Evolutionary conservation across 2,888 invertebrate genomes (phyloP), one percentile per base, ranked within the genome.

Genomic region (Heliconius hortense): DNA sequence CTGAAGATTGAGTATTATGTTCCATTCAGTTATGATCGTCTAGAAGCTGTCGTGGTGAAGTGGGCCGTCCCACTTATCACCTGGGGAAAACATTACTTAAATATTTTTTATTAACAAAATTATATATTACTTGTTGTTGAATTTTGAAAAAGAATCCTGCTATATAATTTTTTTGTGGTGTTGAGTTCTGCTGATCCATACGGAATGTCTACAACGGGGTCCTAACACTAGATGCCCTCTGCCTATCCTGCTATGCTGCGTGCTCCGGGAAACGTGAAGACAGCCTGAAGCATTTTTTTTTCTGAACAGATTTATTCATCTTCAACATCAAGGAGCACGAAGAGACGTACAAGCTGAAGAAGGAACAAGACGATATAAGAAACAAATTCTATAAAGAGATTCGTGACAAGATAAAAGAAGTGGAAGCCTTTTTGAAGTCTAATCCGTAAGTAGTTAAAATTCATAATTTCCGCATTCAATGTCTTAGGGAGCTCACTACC

Each of bases 241-340:
- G 15, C 43, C 15, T 10, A 10, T 56, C n/a, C 56, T 10, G 56
- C 56, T 56, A 11, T 31, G 8, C 1, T 31, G 31, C 31, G 31
- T 31, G 31, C 31, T 8, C 1, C 8, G 31, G 8, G 8, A 31
- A 31, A 31, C 8, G 31, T 31, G 8, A 31, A 31, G 31, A 31
- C 31, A 31, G 1, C 31, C 8, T 31, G 8, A 31, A 31, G 31
- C 31, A 31, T 0, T 56, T 56, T 53, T 26, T 35, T 43, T 48
- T 26, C 10, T 39, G 83, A 83, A 1, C 85, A 95, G 95, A 95
- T 83, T 83, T 95, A 0, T 90, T 91, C 70, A 82, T 82, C 0
- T 95, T 93, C 81, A 94, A 92, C 76, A 88, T 88, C 3, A 89
- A 87, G 31, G 95, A 95, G 71, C 86, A 92, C 75, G 81, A 86